Evolutionary conservation across 2,113 vertebrate genomes (phyloP).

Genomic region (Antechinus flavipes): DNA sequence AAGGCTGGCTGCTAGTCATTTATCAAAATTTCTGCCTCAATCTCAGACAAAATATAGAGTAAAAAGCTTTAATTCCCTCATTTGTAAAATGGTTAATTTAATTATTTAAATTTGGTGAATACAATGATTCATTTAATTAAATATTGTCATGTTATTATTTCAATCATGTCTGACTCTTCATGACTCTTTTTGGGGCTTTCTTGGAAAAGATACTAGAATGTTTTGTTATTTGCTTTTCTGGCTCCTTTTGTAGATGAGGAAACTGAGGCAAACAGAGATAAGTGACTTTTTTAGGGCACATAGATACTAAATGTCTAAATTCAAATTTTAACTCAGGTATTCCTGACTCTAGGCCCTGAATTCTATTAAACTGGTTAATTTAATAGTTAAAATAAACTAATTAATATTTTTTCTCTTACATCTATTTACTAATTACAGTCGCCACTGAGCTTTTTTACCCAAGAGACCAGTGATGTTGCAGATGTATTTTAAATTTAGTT

Average conservation of each 20-base stretch:
- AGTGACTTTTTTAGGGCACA: not conserved
- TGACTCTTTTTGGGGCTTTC: not conserved
- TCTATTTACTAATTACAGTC: conserved; percentile 89
- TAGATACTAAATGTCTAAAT: not conserved
- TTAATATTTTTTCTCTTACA: conserved; percentile 85
- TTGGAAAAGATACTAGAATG: not conserved
- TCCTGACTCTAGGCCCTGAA: not conserved
- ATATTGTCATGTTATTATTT: not conserved
- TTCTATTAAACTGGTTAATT: not conserved
- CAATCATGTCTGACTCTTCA: not conserved
- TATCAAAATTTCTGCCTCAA: conserved; percentile 16
- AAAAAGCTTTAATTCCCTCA: not conserved
- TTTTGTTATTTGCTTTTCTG: not conserved
- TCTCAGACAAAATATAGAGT: not conserved
- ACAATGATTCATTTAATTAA: not conserved
- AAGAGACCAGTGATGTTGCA: conserved; percentile 85
- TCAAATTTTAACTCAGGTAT: not conserved
- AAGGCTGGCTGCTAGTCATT: not conserved
- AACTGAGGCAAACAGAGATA: not conserved
- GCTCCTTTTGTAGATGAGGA: not conserved
- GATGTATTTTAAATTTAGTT: conserved; percentile 89
- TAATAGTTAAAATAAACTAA: conserved; percentile 72
- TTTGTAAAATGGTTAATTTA: not conserved
- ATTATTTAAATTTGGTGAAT: not conserved
- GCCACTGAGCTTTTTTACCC: conserved; percentile 86